A percentile compares a stretch with the other conserved stretches of the same genome.
These are phyloP conservation scores for Rhombomys opimus DNA, from an alignment of 2,113 vertebrate species.

Conservation along the genomic window DNA sequence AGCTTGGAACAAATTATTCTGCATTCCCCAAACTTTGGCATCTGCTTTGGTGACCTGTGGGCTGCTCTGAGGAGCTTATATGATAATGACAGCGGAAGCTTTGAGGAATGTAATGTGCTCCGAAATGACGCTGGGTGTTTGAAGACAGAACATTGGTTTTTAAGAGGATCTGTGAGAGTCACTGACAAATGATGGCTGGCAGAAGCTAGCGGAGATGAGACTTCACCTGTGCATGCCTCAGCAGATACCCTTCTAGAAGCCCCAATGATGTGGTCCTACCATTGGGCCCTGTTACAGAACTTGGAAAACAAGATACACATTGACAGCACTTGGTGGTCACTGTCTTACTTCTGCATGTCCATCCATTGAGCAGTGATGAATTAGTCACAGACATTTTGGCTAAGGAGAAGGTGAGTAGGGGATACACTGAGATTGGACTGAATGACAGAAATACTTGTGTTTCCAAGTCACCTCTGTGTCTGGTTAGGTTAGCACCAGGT, in stretches of 20 bases:
- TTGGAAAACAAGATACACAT: neutral
- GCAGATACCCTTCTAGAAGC: neutral
- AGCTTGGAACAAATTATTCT: slow-evolving; percentile 25
- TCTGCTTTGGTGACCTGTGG: slow-evolving; percentile 12
- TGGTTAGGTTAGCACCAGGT: neutral
- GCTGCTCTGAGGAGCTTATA: neutral
- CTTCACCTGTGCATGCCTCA: neutral
- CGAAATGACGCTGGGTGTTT: neutral
- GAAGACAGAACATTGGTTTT: neutral
- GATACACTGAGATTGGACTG: neutral
- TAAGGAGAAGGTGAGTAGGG: neutral
- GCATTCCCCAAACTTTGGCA: neutral
- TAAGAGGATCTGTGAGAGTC: neutral
- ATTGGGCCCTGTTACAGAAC: neutral
- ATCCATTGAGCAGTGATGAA: neutral
- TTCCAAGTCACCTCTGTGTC: neutral
- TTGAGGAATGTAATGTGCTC: neutral
- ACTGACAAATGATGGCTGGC: neutral
- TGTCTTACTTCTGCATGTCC: neutral
- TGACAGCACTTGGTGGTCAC: neutral
- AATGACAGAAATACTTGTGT: neutral
- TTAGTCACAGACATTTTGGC: neutral
- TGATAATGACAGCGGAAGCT: neutral
- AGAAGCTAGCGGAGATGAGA: neutral
- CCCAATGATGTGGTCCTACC: neutral